These are phyloP conservation scores for Leucopsar rothschildi DNA, from an alignment of 2,113 vertebrate genomes.

Conservation along the genomic window DNA sequence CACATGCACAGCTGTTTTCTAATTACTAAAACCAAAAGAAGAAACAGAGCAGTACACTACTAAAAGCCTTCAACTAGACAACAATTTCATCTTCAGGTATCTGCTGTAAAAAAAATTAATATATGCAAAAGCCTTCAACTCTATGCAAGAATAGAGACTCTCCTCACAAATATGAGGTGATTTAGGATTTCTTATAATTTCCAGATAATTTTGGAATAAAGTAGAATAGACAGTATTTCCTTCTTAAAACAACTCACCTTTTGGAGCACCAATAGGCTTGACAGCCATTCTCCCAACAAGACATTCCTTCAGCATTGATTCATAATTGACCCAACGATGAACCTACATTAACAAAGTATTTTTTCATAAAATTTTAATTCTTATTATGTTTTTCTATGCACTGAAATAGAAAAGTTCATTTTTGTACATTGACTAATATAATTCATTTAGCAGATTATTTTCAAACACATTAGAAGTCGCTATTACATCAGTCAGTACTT, in stretches of 20 bases:
- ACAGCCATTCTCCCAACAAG: constrained; percentile 90
- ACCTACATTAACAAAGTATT: constrained; percentile 72
- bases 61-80: background rate
- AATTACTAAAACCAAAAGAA: background rate
- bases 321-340: constrained; percentile 98
- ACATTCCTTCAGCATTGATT: constrained; percentile 97
- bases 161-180: background rate
- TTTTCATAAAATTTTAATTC: background rate
- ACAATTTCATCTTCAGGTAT: background rate
- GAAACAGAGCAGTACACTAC: background rate
- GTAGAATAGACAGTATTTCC: background rate
- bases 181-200: background rate
- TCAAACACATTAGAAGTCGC: background rate
- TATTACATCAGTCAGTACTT: background rate
- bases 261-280: constrained; percentile 67
- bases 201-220: background rate
- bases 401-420: background rate
- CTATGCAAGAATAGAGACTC: background rate
- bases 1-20: background rate
- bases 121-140: background rate
- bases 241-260: constrained; percentile 75
- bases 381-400: background rate
- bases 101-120: background rate
- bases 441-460: background rate
- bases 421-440: background rate